Percentiles rank a stretch among this genome's conserved stretches.
phyloP scores from a whole-genome alignment of 2,888 invertebrate genomes.

The Papilio gigon region DNA sequence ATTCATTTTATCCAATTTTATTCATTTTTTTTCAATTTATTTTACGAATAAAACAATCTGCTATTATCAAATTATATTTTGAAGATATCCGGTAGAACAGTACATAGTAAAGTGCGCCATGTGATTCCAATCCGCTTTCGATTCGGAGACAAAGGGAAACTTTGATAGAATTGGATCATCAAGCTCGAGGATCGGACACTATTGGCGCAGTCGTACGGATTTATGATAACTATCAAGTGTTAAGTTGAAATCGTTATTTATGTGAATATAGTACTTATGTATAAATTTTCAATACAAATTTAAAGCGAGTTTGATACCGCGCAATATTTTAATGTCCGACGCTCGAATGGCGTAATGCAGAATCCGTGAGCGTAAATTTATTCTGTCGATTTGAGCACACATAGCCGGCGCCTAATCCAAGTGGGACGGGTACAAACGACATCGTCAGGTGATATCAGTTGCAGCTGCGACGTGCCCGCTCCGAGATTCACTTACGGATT shows the following conservation, averaged over 20 bases:
- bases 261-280: neutral
- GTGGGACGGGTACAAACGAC: slow-evolving; percentile 71
- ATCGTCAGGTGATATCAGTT: slow-evolving; percentile 73
- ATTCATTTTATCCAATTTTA: no score
- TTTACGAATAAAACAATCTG: neutral
- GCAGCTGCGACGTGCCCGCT: slow-evolving; percentile 64
- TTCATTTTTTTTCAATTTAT: no score
- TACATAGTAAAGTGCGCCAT: slow-evolving; percentile 60
- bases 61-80: slow-evolving; percentile 5
- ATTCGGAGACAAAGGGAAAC: slow-evolving; percentile 68
- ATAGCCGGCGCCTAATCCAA: slow-evolving; percentile 60
- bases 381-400: slow-evolving; percentile 58
- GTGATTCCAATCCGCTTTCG: slow-evolving; percentile 66
- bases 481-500: slow-evolving; percentile 71
- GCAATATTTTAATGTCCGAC: slow-evolving; percentile 39
- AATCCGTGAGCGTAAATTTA: slow-evolving; percentile 60
- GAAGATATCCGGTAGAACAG: slow-evolving; percentile 56
- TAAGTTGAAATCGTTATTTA: slow-evolving; percentile 24
- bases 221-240: slow-evolving; percentile 32
- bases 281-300: slow-evolving; percentile 8
- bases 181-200: slow-evolving; percentile 52
- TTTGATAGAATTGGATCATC: slow-evolving; percentile 62
- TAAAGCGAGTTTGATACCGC: slow-evolving; percentile 5
- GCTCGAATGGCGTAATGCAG: slow-evolving; percentile 43
- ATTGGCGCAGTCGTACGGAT: slow-evolving; percentile 44